phyloP scores from a whole-genome alignment of 2,888 invertebrate genomes.

The Microchrysa polita region DNA sequence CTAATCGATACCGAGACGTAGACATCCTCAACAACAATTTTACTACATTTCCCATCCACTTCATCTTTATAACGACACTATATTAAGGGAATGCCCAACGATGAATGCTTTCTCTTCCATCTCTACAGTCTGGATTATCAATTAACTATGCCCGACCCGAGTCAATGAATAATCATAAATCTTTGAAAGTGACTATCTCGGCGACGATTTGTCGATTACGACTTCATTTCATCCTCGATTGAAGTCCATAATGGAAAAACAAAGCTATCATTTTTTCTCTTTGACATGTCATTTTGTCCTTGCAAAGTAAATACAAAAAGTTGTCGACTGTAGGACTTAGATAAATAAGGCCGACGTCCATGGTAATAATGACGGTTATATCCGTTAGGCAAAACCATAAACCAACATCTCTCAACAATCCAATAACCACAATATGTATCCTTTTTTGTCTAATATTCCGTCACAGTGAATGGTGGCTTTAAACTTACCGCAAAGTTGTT shows the following conservation, averaged over 20 bases:
- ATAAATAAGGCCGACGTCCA: neutral
- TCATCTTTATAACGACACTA: neutral
- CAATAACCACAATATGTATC: neutral
- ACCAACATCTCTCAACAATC: neutral
- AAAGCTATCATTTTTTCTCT: neutral
- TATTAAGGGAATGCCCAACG: neutral
- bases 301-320: neutral
- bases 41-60: neutral
- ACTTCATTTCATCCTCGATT: conserved; percentile 22
- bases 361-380: neutral
- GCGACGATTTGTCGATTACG: conserved; percentile 10
- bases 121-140: neutral
- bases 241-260: neutral
- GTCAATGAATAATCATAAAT: conserved; percentile 16
- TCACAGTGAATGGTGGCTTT: neutral
- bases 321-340: neutral
- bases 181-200: conserved; percentile 2
- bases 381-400: too few relatives aligned
- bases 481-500: neutral
- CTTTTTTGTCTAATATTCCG: neutral
- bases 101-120: neutral
- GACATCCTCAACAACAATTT: too few relatives aligned
- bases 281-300: neutral
- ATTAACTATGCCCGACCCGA: neutral
- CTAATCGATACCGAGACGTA: too few relatives aligned